Evolutionary conservation across 2,888 invertebrate species (phyloP), one percentile per base, ranked within the genome.

Genomic region (Chrysomela aeneicollis): DNA sequence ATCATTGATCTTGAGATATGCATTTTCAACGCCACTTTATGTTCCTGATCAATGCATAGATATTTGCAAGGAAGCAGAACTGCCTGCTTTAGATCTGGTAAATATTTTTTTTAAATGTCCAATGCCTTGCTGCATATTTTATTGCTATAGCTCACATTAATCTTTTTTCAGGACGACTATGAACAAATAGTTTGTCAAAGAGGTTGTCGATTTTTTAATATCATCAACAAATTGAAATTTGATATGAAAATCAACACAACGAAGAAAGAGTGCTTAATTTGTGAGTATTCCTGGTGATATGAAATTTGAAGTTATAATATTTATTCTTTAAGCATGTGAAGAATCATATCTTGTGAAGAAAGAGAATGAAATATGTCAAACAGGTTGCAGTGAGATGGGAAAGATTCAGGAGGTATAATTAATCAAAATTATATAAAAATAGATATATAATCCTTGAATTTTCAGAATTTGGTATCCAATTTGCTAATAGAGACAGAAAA

Each of bases 151-250:
- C 5, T 18, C n/a, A 19, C 18, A 9, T 49, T 47, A 54, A 58
- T 49, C 54, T 58, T 74, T 74, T 52, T 61, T n/a, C n/a, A 77
- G 76, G 73, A 71, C 51, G 72, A 76, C 58, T 76, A 77, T 57
- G 76, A 76, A 46, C 75, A 75, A 70, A 67, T 70, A 15, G 75
- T 78, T 61, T 81, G 81, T 62, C 78, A 79, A 57, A 70, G 77
- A 67, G 81, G 81, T 1, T 81, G 81, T 64, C 66, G 76, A 57
- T 77, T 80, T 62, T 80, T 78, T 62, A 78, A 78, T 63, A 74
- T 78, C 51, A 77, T 79, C 26, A 42, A 42, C n/a, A 76, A 77
- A 63, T 72, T 76, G 55, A 76, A 76, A 64, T 77, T 77, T 57
- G 76, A 77, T 51, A 65, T 74, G 21, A 74, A 74, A 68, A 61